Percentiles rank a stretch among this genome's conserved stretches.
Conservation (phyloP, 2,797 vertebrate species). For the Scleropages formosus region DNA sequence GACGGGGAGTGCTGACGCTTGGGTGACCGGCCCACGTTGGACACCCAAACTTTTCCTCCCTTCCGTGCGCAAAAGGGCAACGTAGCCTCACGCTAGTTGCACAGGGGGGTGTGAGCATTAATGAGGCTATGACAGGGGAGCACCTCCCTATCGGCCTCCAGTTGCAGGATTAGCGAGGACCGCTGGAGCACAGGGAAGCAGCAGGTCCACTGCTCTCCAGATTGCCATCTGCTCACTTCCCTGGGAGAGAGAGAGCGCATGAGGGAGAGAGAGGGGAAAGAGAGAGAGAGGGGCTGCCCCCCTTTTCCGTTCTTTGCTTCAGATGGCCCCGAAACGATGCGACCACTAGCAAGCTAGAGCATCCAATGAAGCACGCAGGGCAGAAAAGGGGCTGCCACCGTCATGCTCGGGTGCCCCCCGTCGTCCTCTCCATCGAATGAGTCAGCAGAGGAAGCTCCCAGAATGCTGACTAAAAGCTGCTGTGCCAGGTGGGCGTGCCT, state of each 20-base stretch:
- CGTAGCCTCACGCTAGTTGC: neutral
- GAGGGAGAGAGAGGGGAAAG: slow-evolving; percentile 5
- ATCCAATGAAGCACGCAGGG: neutral
- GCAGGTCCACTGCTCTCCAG: neutral
- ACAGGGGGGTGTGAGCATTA: neutral
- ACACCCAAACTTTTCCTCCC: slow-evolving; percentile 44
- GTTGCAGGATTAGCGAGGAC: slow-evolving; percentile 6
- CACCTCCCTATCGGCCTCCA: slow-evolving; percentile 4
- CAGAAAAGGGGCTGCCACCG: slow-evolving; percentile 14
- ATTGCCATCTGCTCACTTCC: neutral
- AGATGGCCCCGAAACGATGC: neutral
- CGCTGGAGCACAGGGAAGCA: neutral
- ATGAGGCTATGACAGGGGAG: neutral
- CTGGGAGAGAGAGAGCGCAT: neutral
- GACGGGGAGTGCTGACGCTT: slow-evolving; percentile 44
- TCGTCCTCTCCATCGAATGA: slow-evolving; percentile 29
- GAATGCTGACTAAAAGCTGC: slow-evolving; percentile 34
- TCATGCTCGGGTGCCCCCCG: slow-evolving; percentile 12
- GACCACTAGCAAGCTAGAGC: neutral
- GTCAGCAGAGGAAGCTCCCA: slow-evolving; percentile 40
- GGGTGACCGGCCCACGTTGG: slow-evolving; percentile 29
- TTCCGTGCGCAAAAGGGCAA: neutral
- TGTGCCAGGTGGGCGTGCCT: slow-evolving; percentile 22
- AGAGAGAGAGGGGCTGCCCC: neutral
- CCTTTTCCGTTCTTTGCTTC: neutral